Evolutionary conservation across 2,113 vertebrate genomes (phyloP), one percentile per base, ranked within the genome.

Genomic region (Corythoichthys intestinalis): DNA sequence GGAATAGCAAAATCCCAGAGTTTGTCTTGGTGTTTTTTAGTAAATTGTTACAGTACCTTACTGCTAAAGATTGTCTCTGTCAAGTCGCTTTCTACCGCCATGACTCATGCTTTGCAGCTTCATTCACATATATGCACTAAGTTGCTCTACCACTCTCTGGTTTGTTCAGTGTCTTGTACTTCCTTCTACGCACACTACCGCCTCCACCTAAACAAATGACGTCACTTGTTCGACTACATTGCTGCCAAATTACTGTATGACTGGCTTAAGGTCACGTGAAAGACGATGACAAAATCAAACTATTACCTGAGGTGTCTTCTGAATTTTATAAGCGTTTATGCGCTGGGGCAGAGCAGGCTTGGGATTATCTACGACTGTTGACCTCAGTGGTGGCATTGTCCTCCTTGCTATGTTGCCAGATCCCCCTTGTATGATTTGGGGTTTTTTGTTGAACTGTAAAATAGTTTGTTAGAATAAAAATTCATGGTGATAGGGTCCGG

Each of bases 391-490:
- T 41, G 84, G 86, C 10, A 76, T 34, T 7, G n/a, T 66, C 63
- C 73, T 85, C 67, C 67, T 88, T 38, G 84, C 81, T 39, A 68
- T 37, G 75, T 92, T 94, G 53, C 89, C 76, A 44, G 92, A 85
- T 49, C 93, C 87, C 0, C 86, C 84, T 49, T 93, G 92, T 70
- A 96, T 77, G 4, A 92, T 95, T 14, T 89, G 86, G 67, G 93
- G 93, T 78, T 96, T 98, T 4, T 90, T 90, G 57, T 94, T 92
- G 53, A 93, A 88, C 96, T 98, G 68, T 46, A 83, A 56, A 80
- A 66, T 6, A 59, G 6, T 38, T n/a, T 11, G 9, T 52, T 11
- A 39, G 17, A 12, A 52, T n/a, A 4, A n/a, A 35, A 39, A 3
- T 2, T 44, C 41, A 44, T 44, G 41, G 41, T 5, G 41, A 4